Evolutionary conservation across 2,888 invertebrate genomes (phyloP).

Genomic region (Drosophila lacicola): DNA sequence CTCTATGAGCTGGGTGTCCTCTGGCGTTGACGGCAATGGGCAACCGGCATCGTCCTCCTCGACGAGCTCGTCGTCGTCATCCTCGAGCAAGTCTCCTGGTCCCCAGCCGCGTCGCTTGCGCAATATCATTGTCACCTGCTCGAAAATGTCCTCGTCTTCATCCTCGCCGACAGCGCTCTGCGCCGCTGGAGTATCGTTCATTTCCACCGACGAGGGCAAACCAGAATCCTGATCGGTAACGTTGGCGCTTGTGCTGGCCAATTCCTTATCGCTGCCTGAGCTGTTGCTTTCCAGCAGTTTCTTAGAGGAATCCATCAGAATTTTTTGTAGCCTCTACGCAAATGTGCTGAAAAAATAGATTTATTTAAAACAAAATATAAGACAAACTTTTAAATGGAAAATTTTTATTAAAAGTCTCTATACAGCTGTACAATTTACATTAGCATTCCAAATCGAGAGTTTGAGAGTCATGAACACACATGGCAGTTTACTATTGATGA

Average conservation of each 20-base stretch:
- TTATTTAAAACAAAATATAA: not conserved
- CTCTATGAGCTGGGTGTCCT: conserved; percentile 93
- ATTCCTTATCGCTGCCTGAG: conserved; percentile 32
- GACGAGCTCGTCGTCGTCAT: conserved; percentile 83
- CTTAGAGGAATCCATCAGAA: conserved; percentile 35
- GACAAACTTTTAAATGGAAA: conserved; percentile 11
- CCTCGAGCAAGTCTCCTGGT: conserved; percentile 83
- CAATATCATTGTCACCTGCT: conserved; percentile 84
- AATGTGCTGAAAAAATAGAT: conserved; percentile 25
- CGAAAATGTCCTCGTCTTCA: conserved; percentile 82
- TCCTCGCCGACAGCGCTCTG: conserved; percentile 46
- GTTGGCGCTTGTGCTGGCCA: conserved; percentile 2
- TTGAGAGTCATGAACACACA: conserved; percentile 25
- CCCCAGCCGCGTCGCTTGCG: conserved; percentile 84
- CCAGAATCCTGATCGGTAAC: conserved; percentile 40
- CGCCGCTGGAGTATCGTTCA: conserved; percentile 25
- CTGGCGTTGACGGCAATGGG: conserved; percentile 93
- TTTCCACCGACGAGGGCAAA: conserved; percentile 39
- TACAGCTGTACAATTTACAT: conserved; percentile 1
- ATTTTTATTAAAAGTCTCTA: conserved; percentile 1
- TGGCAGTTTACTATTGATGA: conserved; percentile 6
- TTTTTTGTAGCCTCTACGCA: conserved; percentile 14
- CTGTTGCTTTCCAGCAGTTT: conserved; percentile 33
- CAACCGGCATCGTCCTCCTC: conserved; percentile 93
- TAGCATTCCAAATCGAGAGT: conserved; percentile 12